Evolutionary conservation across 2,113 vertebrate genomes (phyloP).

Genomic region (Otus sunia): DNA sequence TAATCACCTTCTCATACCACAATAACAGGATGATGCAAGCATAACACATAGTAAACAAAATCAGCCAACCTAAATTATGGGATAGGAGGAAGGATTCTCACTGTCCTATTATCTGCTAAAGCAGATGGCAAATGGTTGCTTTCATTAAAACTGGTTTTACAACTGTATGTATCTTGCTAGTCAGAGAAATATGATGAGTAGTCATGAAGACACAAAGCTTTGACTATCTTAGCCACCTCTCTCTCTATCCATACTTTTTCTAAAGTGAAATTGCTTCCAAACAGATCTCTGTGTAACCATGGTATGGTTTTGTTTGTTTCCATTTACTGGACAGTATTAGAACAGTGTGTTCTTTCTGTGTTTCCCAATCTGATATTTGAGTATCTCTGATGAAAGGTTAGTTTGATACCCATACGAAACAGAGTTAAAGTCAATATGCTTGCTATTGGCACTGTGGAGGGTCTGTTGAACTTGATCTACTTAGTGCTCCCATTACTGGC

Average conservation of each 20-base stretch:
- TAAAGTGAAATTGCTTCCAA: neutral
- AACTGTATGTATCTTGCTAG: neutral
- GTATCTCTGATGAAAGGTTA: neutral
- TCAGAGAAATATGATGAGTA: neutral
- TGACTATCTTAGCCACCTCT: neutral
- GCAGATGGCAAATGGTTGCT: neutral
- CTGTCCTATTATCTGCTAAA: neutral
- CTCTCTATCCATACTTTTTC: neutral
- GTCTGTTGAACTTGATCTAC: neutral
- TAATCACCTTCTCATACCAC: neutral
- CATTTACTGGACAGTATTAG: neutral
- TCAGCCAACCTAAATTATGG: neutral
- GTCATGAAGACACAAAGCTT: neutral
- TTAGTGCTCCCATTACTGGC: neutral
- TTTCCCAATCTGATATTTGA: neutral
- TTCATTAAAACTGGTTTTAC: neutral
- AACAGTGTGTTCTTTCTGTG: neutral
- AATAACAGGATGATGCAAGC: neutral
- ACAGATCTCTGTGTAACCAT: neutral
- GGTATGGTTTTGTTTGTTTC: neutral
- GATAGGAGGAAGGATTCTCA: neutral
- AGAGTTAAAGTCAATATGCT: neutral
- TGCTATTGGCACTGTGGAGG: neutral
- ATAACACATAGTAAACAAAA: neutral
- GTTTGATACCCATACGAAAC: neutral